Evolutionary conservation across 2,113 vertebrate genomes (phyloP), one percentile per base, ranked within the genome.

Genomic region (Eudyptes chrysolophus): DNA sequence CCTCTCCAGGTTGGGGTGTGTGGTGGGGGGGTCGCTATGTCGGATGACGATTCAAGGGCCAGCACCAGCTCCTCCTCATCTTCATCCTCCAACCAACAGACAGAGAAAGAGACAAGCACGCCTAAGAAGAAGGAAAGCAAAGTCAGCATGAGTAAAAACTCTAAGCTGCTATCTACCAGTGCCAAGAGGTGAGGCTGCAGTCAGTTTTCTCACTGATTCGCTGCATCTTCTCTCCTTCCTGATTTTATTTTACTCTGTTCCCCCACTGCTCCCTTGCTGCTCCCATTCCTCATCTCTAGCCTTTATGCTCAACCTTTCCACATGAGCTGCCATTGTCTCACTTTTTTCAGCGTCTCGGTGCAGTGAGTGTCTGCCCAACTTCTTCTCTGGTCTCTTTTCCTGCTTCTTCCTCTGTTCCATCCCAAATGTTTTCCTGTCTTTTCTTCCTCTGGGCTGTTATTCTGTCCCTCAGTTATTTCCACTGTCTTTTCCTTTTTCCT

Each of bases 21-120:
- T 98, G 98, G 98, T 98, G 98, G 98, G 98, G 97, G 98, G 98
- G 98, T 99, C 98, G 98, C 98, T 99, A 99, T 99, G 99, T 99
- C 99, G 98, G 99, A 99, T 99, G 99, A 99, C 98, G 99, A 99
- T 99, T 99, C 99, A 86, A 99, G 99, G 98, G 99, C 99, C 98
- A 99, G 99, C 98, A 99, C 98, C 98, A 99, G 99, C 98, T 99
- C 99, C 98, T 99, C 99, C 38, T 99, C 98, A 92, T 99, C 99
- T 87, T 99, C 99, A 89, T 99, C 99, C 78, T 99, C 98, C 96
- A 98, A 97, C 97, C 98, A 99, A 97, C 99, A 99, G 94, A 98
- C 98, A 86, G 99, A 99, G 92, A 98, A 98, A 79, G 99, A 98
- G 96, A 98, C 98, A 91, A 98, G 93, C 97, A 98, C 98, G 71